Percentiles rank a stretch among this genome's conserved stretches.
These are phyloP conservation scores for Drosophila bocki DNA, from an alignment of 1,140 invertebrate species.

Conservation along the genomic window DNA sequence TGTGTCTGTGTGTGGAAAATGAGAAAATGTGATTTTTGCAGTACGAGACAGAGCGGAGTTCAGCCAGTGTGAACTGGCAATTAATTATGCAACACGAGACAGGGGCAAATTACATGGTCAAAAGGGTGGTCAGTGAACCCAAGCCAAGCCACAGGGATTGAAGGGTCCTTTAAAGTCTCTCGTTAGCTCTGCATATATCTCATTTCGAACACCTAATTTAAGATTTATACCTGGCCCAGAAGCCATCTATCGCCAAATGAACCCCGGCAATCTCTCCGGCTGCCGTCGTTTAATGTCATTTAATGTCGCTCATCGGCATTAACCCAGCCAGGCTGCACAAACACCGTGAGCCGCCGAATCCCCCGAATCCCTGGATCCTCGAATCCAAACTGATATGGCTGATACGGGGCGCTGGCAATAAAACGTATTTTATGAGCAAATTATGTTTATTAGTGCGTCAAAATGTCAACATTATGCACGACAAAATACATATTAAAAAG, in stretches of 20 bases:
- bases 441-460: constrained; percentile 83
- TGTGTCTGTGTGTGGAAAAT: constrained; percentile 37
- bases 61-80: constrained; percentile 38
- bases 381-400: constrained; percentile 40
- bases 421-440: constrained; percentile 80
- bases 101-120: constrained; percentile 16
- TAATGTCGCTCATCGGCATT: constrained; percentile 44
- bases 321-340: constrained; percentile 38
- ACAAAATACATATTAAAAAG: constrained; percentile 73
- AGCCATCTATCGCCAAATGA: constrained; percentile 29
- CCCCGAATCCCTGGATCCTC: background rate
- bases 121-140: constrained; percentile 38
- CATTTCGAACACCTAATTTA: constrained; percentile 19
- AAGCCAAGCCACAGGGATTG: background rate
- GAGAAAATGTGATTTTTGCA: constrained; percentile 69
- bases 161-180: constrained; percentile 4
- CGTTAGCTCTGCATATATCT: background rate
- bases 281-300: constrained; percentile 35
- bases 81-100: constrained; percentile 65
- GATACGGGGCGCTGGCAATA: constrained; percentile 69
- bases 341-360: constrained; percentile 12
- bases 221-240: constrained; percentile 16
- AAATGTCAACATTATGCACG: constrained; percentile 80
- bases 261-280: constrained; percentile 7
- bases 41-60: constrained; percentile 4